Base-by-base conservation (phyloP, 2,888 invertebrate species). In the Caenorhabditis japonica region DNA sequence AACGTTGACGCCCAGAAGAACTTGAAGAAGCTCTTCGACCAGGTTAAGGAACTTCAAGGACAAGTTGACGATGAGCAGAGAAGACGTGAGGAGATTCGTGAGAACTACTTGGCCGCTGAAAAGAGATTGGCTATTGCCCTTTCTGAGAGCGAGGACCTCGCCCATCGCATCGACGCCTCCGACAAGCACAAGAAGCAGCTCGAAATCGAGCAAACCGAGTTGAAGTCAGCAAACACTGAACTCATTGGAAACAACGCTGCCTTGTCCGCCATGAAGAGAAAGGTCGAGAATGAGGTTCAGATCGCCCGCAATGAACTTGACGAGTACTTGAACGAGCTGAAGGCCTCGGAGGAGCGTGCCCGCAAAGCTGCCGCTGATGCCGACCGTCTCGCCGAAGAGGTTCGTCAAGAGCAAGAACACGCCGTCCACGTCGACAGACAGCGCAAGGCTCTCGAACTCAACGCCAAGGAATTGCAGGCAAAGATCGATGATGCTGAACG, bases 271-370 rank as follows among this genome's bases (percentile, higher is more conserved):
- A 94, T 95, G 91, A 99, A 97, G 94, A 94, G 85, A 53, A 84
- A 83, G 66, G 75, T 84, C 23, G 86, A 86, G 73, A 85, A 84
- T 68, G 85, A 86, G 60, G 78, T 86, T 15, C 81, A 83, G 59
- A 76, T 86, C 56, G 81, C 84, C 30, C 82, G 84, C 72, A 94
- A 95, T 89, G 97, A 99, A 90, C 92, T 99, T 89, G 97, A 99
- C 90, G 97, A 97, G 90, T 93, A 97, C 89, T 92, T 97, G 90
- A 94, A 94, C 91, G 97, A 97, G 90, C 94, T 97, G 89, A 96
- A 95, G 92, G 94, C 94, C 91, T 94, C 95, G 84, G 97, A 99
- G 90, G 99, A 99, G 91, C 95, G 95, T 91, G 94, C 95, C 86
- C 55, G 80, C 36, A 80, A 80, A 68, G 95, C 95, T 51, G 95